Evolutionary conservation across 2,888 invertebrate species (phyloP).

Genomic region (Alsophila aescularia): DNA sequence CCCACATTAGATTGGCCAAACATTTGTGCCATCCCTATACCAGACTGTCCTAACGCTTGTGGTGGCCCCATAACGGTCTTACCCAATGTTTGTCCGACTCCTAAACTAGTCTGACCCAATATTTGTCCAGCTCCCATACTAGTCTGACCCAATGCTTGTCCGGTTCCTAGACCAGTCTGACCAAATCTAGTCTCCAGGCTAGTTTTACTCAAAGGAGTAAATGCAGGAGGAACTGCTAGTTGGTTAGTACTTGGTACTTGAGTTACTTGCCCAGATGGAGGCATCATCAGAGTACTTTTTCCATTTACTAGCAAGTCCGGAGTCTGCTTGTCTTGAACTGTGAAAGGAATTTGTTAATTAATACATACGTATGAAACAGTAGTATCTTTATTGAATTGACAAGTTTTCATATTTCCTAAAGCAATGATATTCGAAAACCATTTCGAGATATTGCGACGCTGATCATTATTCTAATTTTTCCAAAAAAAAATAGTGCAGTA

Average conservation of each 20-base stretch:
- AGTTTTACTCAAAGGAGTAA: constrained; percentile 29
- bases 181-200: constrained; percentile 23
- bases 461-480: too few relatives aligned
- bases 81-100: background rate
- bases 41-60: background rate
- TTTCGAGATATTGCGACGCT: too few relatives aligned
- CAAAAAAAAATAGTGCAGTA: too few relatives aligned
- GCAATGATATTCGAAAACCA: too few relatives aligned
- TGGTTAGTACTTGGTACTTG: constrained; percentile 44
- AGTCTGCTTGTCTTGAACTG: constrained; percentile 51
- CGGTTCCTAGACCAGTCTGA: background rate
- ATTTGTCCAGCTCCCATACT: background rate
- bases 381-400: background rate
- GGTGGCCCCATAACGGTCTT: constrained; percentile 1
- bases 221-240: constrained; percentile 40
- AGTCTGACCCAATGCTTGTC: background rate
- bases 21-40: background rate
- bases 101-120: background rate
- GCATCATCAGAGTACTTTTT: constrained; percentile 40
- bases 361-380: background rate
- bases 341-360: background rate
- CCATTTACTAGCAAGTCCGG: constrained; percentile 74
- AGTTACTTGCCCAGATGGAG: constrained; percentile 20
- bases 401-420: too few relatives aligned
- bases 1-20: background rate